phyloP scores from a whole-genome alignment of 2,888 invertebrate genomes.

The Zonitis immaculata region DNA sequence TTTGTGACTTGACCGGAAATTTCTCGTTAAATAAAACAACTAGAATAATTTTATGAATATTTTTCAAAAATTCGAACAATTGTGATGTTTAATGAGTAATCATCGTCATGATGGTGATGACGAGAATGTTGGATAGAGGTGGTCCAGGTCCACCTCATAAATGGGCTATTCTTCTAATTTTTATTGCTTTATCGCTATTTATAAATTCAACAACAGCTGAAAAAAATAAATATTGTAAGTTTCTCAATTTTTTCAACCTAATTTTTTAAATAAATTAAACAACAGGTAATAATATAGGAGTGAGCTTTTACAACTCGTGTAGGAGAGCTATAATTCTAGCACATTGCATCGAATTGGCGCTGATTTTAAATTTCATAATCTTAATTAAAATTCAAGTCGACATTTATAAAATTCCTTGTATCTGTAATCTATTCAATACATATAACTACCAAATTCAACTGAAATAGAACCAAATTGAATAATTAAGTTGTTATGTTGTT shows the following conservation, averaged over 20 bases:
- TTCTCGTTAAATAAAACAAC: not conserved
- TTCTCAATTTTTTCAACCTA: too few relatives aligned
- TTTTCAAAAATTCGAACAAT: constrained; percentile 5
- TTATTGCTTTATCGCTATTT: too few relatives aligned
- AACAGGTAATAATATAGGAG: not conserved
- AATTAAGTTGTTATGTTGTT: not conserved
- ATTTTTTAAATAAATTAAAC: too few relatives aligned
- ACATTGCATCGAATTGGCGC: too few relatives aligned
- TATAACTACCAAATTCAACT: too few relatives aligned
- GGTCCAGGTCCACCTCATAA: constrained; percentile 42
- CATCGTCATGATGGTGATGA: constrained; percentile 25
- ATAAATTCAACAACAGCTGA: constrained; percentile 34
- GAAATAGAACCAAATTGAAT: not conserved
- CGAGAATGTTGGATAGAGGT: constrained; percentile 29
- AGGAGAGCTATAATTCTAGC: not conserved
- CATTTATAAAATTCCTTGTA: too few relatives aligned
- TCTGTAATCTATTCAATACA: too few relatives aligned
- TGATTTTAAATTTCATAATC: not conserved
- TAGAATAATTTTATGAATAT: too few relatives aligned
- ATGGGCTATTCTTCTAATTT: too few relatives aligned
- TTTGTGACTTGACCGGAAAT: constrained; percentile 3
- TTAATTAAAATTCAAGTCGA: not conserved
- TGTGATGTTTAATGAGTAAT: too few relatives aligned
- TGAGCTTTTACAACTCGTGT: not conserved
- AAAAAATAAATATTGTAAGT: constrained; percentile 47